Percentiles rank a stretch among this genome's conserved stretches.
These are phyloP conservation scores for Cryptoprocta ferox DNA, from an alignment of 2,797 vertebrate species.

Conservation along the genomic window DNA sequence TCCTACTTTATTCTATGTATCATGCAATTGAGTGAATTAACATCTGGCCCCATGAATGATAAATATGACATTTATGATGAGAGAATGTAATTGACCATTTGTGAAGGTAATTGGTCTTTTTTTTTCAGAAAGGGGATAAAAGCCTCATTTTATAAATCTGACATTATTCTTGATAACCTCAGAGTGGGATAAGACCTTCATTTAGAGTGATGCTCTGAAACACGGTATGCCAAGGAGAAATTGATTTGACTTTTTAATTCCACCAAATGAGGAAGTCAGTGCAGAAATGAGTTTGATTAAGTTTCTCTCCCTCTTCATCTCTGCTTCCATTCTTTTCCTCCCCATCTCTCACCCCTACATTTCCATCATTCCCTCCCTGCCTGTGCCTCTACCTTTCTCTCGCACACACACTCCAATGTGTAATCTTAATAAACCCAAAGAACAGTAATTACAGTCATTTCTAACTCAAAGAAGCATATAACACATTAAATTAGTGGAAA, in stretches of 20 bases:
- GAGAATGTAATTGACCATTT: neutral
- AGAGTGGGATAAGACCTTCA: neutral
- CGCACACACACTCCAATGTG: neutral
- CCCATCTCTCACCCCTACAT: neutral
- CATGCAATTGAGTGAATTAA: conserved; percentile 1
- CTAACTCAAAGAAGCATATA: conserved; percentile 28
- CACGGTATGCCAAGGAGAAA: neutral
- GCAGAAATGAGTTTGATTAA: neutral
- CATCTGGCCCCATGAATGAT: neutral
- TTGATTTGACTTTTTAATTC: neutral
- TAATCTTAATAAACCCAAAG: conserved; percentile 28
- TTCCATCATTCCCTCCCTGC: neutral
- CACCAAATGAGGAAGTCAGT: neutral
- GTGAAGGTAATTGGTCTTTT: neutral
- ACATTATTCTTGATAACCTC: conserved; percentile 31
- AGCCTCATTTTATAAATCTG: conserved; percentile 23
- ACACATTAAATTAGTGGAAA: conserved; percentile 8
- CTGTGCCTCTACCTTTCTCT: neutral
- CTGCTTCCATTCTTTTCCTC: neutral
- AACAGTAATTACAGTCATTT: conserved; percentile 32
- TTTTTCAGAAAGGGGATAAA: conserved; percentile 24
- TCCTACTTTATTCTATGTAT: neutral
- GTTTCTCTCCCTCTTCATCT: neutral
- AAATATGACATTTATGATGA: neutral
- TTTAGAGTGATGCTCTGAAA: neutral